Conservation (phyloP, 2,888 invertebrate species). For the Diadegma fenestrale region DNA sequence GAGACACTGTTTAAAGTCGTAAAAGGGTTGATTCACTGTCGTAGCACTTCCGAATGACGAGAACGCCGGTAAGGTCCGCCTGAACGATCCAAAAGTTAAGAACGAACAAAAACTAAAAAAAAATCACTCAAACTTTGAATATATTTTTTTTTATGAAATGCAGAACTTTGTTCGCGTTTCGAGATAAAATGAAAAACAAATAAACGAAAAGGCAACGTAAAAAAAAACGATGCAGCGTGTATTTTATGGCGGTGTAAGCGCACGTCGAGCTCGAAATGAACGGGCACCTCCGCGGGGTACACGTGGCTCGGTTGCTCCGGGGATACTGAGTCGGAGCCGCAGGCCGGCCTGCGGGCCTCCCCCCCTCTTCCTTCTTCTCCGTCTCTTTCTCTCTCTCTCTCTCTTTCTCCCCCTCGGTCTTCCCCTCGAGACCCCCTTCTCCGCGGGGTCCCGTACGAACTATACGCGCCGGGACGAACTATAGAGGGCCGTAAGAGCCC, state of each 20-base stretch:
- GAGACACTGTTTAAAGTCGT: slow-evolving; percentile 5
- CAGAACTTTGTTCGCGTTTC: not conserved
- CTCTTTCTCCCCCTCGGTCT: slow-evolving; percentile 46
- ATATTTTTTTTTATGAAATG: slow-evolving; percentile 1
- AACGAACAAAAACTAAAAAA: not conserved
- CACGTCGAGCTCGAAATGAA: slow-evolving; percentile 57
- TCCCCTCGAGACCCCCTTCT: slow-evolving; percentile 51
- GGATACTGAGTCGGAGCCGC: slow-evolving; percentile 85
- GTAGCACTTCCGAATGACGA: slow-evolving; percentile 22
- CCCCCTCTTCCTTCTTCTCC: slow-evolving; percentile 72
- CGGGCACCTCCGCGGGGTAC: slow-evolving; percentile 83
- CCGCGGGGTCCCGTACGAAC: slow-evolving; percentile 48
- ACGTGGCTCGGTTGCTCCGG: slow-evolving; percentile 85
- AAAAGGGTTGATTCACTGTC: slow-evolving; percentile 36
- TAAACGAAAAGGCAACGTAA: not conserved
- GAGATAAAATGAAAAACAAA: not conserved
- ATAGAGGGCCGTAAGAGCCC: slow-evolving; percentile 26
- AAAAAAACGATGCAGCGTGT: slow-evolving; percentile 7
- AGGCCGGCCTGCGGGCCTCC: slow-evolving; percentile 84
- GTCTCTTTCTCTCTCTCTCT: slow-evolving; percentile 54
- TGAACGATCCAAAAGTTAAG: not conserved
- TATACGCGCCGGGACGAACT: slow-evolving; percentile 53
- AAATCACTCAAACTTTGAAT: slow-evolving; percentile 9
- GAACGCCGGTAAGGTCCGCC: not conserved
- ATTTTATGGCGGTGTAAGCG: slow-evolving; percentile 35